Conservation (phyloP, 2,113 vertebrate genomes). For the Neomonachus schauinslandi region DNA sequence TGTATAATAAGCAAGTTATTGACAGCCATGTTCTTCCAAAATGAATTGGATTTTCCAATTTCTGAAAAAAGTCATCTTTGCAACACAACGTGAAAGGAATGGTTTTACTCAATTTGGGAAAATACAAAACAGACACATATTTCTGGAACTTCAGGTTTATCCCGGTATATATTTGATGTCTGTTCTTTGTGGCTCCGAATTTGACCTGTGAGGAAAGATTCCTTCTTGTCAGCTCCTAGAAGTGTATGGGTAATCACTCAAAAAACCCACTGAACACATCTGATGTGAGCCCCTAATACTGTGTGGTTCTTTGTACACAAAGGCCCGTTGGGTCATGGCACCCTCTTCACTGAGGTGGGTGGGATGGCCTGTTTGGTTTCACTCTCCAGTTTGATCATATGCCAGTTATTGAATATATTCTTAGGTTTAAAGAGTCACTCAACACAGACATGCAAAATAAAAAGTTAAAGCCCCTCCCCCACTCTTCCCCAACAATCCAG, state of each 20-base stretch:
- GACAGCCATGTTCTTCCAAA: neutral
- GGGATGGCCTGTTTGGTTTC: neutral
- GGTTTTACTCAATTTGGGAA: neutral
- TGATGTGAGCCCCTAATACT: fast-evolving
- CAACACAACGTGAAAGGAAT: neutral
- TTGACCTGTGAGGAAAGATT: neutral
- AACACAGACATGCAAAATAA: neutral
- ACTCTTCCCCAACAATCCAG: too few species aligned
- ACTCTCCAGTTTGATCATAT: neutral
- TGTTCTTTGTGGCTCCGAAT: neutral
- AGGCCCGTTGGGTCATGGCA: neutral
- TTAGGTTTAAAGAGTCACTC: neutral
- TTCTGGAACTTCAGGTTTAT: neutral
- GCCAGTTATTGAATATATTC: too few species aligned
- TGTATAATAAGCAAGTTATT: neutral
- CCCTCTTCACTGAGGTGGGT: neutral
- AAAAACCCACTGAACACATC: neutral
- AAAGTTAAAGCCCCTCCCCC: neutral
- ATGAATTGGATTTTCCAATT: neutral
- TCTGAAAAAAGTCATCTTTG: neutral
- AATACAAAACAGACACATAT: neutral
- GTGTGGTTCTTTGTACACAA: fast-evolving
- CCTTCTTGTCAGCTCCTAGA: neutral
- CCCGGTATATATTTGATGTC: neutral
- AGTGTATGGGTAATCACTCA: too few species aligned